These are phyloP conservation scores for Drosophila ezoana DNA, from an alignment of 2,888 invertebrate species.

Conservation along the genomic window DNA sequence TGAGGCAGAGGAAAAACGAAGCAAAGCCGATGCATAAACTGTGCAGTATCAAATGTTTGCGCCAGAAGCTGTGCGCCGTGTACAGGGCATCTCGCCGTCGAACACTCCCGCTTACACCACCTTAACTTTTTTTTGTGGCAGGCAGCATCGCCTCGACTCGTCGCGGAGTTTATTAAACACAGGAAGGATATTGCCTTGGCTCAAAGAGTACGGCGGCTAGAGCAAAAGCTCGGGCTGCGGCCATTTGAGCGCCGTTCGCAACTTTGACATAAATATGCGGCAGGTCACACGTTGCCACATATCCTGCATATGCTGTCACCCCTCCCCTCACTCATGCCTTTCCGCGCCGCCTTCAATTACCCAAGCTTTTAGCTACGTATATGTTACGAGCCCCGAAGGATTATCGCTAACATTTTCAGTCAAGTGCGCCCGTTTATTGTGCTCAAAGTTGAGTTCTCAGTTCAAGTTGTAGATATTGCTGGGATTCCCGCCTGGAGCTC, in stretches of 20 bases:
- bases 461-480: constrained; percentile 50
- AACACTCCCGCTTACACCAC: no score
- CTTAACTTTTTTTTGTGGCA: constrained; percentile 19
- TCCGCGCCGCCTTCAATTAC: constrained; percentile 64
- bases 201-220: constrained; percentile 5
- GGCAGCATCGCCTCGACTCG: constrained; percentile 1
- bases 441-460: constrained; percentile 50
- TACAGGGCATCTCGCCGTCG: no score
- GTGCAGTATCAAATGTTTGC: no score
- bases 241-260: constrained; percentile 52
- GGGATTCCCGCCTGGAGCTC: constrained; percentile 10
- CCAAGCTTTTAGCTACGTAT: constrained; percentile 55
- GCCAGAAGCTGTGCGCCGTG: no score
- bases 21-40: no score
- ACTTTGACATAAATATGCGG: constrained; percentile 71
- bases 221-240: constrained; percentile 6
- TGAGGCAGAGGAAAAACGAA: no score
- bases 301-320: constrained; percentile 10
- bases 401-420: constrained; percentile 76
- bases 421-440: constrained; percentile 74
- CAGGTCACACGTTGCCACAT: constrained; percentile 39
- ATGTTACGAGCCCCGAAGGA: constrained; percentile 65
- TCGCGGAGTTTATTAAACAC: constrained; percentile 74
- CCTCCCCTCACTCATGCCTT: not conserved
- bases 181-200: constrained; percentile 66